Evolutionary conservation across 2,113 vertebrate species (phyloP).

Genomic region (Lutjanus erythropterus): DNA sequence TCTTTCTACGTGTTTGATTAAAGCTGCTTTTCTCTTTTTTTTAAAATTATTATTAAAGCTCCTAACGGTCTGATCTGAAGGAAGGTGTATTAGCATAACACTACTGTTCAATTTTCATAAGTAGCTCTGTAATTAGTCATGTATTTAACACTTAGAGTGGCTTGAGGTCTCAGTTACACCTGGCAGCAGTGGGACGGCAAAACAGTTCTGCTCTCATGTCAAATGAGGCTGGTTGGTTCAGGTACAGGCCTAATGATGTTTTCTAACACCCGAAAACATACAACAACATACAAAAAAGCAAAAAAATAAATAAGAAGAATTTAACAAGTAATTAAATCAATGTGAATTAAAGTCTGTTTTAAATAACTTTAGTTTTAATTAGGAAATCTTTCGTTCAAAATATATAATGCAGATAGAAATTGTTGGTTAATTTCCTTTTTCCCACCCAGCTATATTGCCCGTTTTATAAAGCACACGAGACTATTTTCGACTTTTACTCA

Average conservation of each 20-base stretch:
- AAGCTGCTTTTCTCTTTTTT: conserved; percentile 86
- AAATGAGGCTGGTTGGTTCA: conserved; percentile 28
- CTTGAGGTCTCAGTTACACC: conserved; percentile 85
- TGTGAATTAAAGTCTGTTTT: neutral
- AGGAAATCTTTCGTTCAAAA: neutral
- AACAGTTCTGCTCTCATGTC: conserved; percentile 35
- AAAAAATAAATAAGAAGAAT: too few species aligned
- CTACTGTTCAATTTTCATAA: conserved; percentile 99
- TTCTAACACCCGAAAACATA: conserved; percentile 15
- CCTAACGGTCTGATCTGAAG: conserved; percentile 94
- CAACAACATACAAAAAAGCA: neutral
- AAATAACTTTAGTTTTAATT: neutral
- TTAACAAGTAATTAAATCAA: neutral
- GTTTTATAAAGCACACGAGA: neutral
- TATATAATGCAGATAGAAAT: neutral
- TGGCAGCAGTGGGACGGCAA: conserved; percentile 57
- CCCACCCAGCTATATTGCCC: neutral
- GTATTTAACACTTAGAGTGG: conserved; percentile 93
- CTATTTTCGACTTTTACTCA: conserved; percentile 50
- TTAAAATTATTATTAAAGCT: conserved; percentile 89
- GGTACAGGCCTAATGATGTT: conserved; percentile 12
- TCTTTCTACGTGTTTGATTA: conserved; percentile 55
- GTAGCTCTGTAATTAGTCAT: conserved; percentile 95
- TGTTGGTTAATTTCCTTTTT: neutral
- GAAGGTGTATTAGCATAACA: conserved; percentile 98